Evolutionary conservation across 2,113 vertebrate genomes (phyloP), one percentile per base, ranked within the genome.

Genomic region (Dromiciops gliroides): DNA sequence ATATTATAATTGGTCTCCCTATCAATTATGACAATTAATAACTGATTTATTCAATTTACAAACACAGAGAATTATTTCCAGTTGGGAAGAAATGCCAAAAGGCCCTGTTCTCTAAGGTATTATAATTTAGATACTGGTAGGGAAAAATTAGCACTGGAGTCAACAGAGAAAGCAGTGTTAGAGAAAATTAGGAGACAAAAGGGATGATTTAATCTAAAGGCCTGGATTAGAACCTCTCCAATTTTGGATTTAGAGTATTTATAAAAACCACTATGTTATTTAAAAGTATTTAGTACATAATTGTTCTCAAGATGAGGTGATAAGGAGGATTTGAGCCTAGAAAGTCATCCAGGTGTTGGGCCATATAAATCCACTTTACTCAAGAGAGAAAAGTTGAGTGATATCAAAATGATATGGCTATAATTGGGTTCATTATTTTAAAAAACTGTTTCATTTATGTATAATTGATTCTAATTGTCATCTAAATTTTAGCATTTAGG

Each of bases 21-120:
- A 92, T 89, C 48, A 92, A 50, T 91, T 96, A 53, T 89, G 89
- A 89, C n/a, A 95, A 48, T 91, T 95, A 60, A 91, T 53, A 95
- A 24, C 9, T 16, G 93, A n/a, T 1, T 3, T 93, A 31, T 75
- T 52, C 88, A 94, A 91, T 92, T 91, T 96, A 9, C 25, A 90
- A 89, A 51, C 31, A 28, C 90, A 90, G 26, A 48, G 1, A 6
- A 93, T 22, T 93, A 1, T 91, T 96, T 91, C 37, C 14, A 90
- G 3, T 88, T 91, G 24, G 44, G 94, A 90, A 95, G 7, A 96
- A 97, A 91, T 93, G 53, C 28, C 89, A 88, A 92, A 95, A 93
- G 3, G 89, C 92, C 26, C 53, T 51, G 90, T n/a, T 91, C 1
- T 28, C 22, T 47, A 52, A 22, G 88, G 95, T 83, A 91, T 52